Conservation (phyloP, 2,797 vertebrate species). For the Phalanger gymnotis region DNA sequence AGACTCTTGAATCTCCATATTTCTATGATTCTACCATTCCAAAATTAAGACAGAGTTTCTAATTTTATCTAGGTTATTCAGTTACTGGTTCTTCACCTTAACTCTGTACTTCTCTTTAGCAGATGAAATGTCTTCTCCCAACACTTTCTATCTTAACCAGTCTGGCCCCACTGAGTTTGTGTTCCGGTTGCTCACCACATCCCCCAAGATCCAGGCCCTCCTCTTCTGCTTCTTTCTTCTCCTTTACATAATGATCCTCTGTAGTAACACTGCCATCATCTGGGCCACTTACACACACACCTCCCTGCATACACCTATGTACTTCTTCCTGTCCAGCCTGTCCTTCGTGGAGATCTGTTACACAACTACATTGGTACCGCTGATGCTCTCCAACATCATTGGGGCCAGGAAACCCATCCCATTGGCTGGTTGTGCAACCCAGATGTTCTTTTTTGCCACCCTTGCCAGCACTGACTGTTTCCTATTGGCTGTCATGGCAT, state of each 20-base stretch:
- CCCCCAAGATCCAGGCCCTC: neutral
- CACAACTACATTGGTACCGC: neutral
- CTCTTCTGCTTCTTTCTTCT: neutral
- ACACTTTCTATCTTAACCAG: neutral
- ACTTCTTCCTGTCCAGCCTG: neutral
- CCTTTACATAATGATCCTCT: neutral
- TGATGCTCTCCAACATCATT: neutral
- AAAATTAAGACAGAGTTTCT: no score
- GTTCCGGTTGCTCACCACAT: neutral
- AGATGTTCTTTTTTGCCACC: slow-evolving; percentile 15
- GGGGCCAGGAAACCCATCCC: slow-evolving; percentile 22
- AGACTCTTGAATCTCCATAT: no score
- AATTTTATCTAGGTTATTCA: neutral
- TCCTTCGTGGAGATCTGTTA: neutral
- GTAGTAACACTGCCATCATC: neutral
- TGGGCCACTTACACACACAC: neutral
- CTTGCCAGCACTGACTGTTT: slow-evolving; percentile 33
- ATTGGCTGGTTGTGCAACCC: slow-evolving; percentile 2
- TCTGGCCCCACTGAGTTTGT: neutral
- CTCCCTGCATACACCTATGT: neutral
- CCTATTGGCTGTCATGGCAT: slow-evolving; percentile 57
- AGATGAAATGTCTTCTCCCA: neutral
- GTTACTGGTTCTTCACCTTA: neutral
- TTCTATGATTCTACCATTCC: no score
- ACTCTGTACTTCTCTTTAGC: neutral